Evolutionary conservation across 2,888 invertebrate genomes (phyloP).

Genomic region (Athripsodes cinereus): DNA sequence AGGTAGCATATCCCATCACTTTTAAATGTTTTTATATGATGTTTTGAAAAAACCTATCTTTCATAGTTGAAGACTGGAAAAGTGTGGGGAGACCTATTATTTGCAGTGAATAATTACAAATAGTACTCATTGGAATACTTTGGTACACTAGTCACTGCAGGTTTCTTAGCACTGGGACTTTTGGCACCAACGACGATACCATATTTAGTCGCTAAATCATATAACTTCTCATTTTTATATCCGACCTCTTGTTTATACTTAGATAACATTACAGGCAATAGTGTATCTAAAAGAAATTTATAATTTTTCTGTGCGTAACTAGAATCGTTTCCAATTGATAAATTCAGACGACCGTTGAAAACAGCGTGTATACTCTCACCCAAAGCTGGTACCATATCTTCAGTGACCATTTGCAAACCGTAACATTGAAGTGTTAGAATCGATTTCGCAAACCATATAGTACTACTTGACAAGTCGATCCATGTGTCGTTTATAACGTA

Average conservation of each 20-base stretch:
- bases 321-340: slow-evolving; percentile 42
- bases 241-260: slow-evolving; percentile 55
- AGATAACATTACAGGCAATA: slow-evolving; percentile 58
- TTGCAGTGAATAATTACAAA: too few relatives aligned
- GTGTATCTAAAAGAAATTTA: slow-evolving; percentile 61
- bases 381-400: slow-evolving; percentile 66
- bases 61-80: too few relatives aligned
- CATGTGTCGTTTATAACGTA: slow-evolving; percentile 59
- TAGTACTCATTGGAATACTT: slow-evolving; percentile 65
- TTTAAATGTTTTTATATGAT: too few relatives aligned
- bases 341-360: slow-evolving; percentile 66
- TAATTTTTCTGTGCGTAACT: slow-evolving; percentile 57
- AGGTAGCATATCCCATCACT: too few relatives aligned
- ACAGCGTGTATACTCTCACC: slow-evolving; percentile 68
- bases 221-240: slow-evolving; percentile 51
- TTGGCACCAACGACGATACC: slow-evolving; percentile 46
- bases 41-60: too few relatives aligned
- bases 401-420: slow-evolving; percentile 67
- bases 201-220: slow-evolving; percentile 49
- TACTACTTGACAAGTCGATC: slow-evolving; percentile 73
- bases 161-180: slow-evolving; percentile 50
- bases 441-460: slow-evolving; percentile 71
- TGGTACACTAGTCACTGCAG: slow-evolving; percentile 48
- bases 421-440: slow-evolving; percentile 69
- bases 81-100: too few relatives aligned